Base-by-base conservation (phyloP, 2,888 invertebrate species). In the Lochmaea crataegi region DNA sequence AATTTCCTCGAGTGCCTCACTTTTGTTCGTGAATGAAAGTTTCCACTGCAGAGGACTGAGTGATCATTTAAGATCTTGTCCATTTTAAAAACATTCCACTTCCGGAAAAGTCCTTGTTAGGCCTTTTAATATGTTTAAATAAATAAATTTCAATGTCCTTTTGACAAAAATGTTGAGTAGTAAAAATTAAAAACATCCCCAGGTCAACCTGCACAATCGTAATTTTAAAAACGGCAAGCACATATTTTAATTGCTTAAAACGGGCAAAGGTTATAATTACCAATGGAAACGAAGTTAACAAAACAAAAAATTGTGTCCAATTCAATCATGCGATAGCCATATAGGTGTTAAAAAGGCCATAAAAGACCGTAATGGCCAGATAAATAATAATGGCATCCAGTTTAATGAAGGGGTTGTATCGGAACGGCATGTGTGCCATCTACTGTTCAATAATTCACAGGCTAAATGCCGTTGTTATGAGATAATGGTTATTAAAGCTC, bases 401-500 rank as follows among this genome's bases (percentile, higher is more conserved):
- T 81, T 83, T 83, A 82, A 82, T 82, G 82, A 82, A 82, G 80
- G 82, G 79, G 80, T 80, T 81, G 80, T 81, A 81, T 82, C 81
- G 80, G 76, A 81, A 77, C 80, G 81, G 82, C 82, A 82, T 83
- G 82, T 82, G 82, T 82, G 82, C 82, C 81, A 83, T 83, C 83
- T 80, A 83, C 80, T 82, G 82, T 82, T 83, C 83, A 83, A 85
- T 85, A 85, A 84, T 85, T 84, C 83, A 84, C 82, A 68, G 79
- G 80, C 82, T 82, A 84, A 84, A 85, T 83, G 82, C 82, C 82
- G 79, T 82, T 80, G 84, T 85, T 85, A 85, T 83, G 84, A 84
- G 85, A 85, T 85, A 85, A 85, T 85, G 83, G 85, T 83, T 80
- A 83, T 85, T 85, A 85, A 83, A 84, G 80, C 82, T 77, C 79